These are phyloP conservation scores for Bos javanicus DNA, from an alignment of 2,113 vertebrate genomes.

Conservation along the genomic window DNA sequence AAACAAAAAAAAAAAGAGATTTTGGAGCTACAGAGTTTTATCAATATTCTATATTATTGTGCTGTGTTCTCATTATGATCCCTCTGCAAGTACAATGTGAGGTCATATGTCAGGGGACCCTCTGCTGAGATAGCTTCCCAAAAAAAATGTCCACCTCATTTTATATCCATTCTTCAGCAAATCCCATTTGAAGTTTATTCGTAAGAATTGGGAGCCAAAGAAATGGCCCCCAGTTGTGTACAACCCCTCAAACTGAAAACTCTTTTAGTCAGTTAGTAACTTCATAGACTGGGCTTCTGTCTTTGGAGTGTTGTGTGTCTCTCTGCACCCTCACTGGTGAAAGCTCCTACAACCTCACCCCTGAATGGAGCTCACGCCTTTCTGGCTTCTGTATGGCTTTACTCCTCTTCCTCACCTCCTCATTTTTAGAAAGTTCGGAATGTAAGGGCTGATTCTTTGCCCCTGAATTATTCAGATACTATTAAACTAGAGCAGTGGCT, in stretches of 20 bases:
- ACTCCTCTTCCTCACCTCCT: not conserved
- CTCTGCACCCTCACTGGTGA: not conserved
- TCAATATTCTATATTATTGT: not conserved
- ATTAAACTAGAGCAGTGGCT: not conserved
- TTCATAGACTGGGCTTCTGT: not conserved
- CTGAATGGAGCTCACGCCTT: not conserved
- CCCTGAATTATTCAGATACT: not conserved
- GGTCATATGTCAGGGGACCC: not conserved
- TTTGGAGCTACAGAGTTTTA: not conserved
- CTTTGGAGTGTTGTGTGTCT: not conserved
- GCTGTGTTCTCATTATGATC: not conserved
- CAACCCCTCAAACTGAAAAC: not conserved
- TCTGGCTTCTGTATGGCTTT: not conserved
- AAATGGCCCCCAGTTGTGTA: not conserved
- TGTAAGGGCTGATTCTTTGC: not conserved
- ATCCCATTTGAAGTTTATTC: not conserved
- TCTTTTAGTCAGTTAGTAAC: not conserved
- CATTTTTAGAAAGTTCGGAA: not conserved
- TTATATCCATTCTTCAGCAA: not conserved
- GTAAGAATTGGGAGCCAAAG: not conserved
- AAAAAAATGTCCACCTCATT: not conserved
- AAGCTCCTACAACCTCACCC: not conserved
- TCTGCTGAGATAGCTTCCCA: not conserved
- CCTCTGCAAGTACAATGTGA: not conserved
- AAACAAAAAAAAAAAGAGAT: not conserved